Evolutionary conservation across 1,140 invertebrate genomes (phyloP).

Genomic region (Hypsibius dujardini): DNA sequence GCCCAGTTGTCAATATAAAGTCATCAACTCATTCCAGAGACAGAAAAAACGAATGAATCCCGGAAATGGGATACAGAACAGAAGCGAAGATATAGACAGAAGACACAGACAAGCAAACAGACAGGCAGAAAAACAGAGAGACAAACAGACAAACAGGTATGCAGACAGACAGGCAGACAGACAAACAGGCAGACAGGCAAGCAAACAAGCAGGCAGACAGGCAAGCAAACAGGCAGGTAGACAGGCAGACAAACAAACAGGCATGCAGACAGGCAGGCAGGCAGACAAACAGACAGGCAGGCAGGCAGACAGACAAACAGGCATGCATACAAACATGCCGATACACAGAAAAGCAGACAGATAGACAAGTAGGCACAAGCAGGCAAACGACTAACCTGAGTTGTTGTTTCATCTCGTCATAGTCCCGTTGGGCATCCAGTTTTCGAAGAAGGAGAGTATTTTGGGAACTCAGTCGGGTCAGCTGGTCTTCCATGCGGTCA

Average conservation of each 20-base stretch:
- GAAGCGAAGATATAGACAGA: neutral
- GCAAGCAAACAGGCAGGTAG: neutral
- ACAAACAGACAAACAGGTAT: neutral
- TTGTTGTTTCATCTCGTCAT: neutral
- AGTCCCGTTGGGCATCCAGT: conserved; percentile 6
- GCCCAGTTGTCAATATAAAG: neutral
- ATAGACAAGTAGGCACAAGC: neutral
- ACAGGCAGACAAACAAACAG: too few species aligned
- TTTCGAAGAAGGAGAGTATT: conserved; percentile 10
- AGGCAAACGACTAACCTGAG: neutral
- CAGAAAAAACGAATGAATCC: neutral
- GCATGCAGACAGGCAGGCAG: neutral
- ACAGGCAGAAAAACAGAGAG: neutral
- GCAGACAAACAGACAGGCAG: too few species aligned
- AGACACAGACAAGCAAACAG: neutral
- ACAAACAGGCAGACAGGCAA: neutral
- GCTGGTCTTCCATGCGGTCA: conserved; percentile 5
- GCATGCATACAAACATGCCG: neutral
- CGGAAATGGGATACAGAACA: neutral
- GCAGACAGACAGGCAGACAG: neutral
- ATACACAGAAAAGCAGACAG: neutral
- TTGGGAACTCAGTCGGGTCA: neutral
- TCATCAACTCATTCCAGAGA: neutral
- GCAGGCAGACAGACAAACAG: neutral
- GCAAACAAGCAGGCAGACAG: neutral